Base-by-base conservation (phyloP, 2,797 vertebrate species). In the Epinephelus coioides region DNA sequence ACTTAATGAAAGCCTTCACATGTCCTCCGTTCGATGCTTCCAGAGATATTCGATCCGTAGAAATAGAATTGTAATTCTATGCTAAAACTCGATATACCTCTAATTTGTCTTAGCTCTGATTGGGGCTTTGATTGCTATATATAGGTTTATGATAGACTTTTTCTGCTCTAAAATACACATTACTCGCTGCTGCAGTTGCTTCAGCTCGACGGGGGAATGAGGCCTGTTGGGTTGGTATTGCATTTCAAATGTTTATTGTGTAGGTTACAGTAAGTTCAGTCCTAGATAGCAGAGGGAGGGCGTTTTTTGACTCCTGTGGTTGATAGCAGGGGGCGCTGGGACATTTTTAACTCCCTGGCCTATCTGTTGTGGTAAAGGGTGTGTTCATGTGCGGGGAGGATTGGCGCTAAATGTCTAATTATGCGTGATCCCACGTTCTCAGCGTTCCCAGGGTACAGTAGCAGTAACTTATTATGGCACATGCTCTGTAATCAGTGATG, bases 401-500 rank as follows among this genome's bases (percentile, higher is more conserved):
- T 91, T 84, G 91, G 91, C 69, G 89, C 89, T 92, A 93, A 94
- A 95, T 94, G 83, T 95, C 90, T 95, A 95, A 95, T 95, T 92
- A 94, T 88, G 85, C 76, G 55, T 73, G 79, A 84, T 87, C 79
- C 89, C 83, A 79, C 59, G 34, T 89, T 91, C 88, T 88, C 85
- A 66, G 82, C 88, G 83, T 94, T 94, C 94, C 92, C 93, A 95
- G 91, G 86, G 85, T 88, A 91, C 86, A 91, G 92, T 90, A 88
- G 88, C 76, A 89, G 91, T 85, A 88, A 89, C 82, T 83, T 88
- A 74, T 86, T 73, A 84, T 51, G 53, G 78, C 78, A 76, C 79
- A 76, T 59, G 81, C 91, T 93, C 94, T 96, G 78, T 95, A 95
- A 95, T 95, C 94, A 95, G 82, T 56, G 69, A 91, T 69, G 90